These are phyloP conservation scores for Forficula auricularia DNA, from an alignment of 1,140 invertebrate genomes.

Conservation along the genomic window DNA sequence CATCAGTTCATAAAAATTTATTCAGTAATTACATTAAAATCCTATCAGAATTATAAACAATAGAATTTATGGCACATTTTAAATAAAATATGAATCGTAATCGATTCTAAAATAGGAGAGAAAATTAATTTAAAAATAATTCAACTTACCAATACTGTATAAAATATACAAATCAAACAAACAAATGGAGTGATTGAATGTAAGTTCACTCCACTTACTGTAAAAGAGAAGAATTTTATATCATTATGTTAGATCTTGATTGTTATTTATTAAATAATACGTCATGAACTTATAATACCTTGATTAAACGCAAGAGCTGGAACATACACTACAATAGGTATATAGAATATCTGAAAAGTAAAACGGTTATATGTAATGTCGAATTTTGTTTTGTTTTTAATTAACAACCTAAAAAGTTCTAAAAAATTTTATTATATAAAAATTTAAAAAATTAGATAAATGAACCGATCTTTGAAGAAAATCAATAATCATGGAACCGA, in stretches of 20 bases:
- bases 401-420: neutral
- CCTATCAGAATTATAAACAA: too few species aligned
- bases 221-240: conserved; percentile 21
- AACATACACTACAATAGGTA: conserved; percentile 53
- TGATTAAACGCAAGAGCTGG: conserved; percentile 57
- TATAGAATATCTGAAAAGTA: conserved; percentile 29
- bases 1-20: too few species aligned
- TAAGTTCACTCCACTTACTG: conserved; percentile 72
- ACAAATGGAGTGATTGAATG: conserved; percentile 67
- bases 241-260: conserved; percentile 7
- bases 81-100: too few species aligned
- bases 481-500: neutral
- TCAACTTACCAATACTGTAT: conserved; percentile 74
- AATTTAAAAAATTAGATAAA: too few species aligned
- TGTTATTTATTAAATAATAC: conserved; percentile 3
- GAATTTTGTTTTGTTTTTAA: neutral
- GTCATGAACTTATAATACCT: conserved; percentile 30
- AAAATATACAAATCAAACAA: conserved; percentile 79
- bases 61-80: too few species aligned
- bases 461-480: neutral
- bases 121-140: too few species aligned
- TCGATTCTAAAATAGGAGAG: too few species aligned
- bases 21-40: too few species aligned
- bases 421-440: conserved; percentile 1
- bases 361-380: neutral